Conservation (phyloP, 2,797 vertebrate species). For the Acipenser ruthenus region DNA sequence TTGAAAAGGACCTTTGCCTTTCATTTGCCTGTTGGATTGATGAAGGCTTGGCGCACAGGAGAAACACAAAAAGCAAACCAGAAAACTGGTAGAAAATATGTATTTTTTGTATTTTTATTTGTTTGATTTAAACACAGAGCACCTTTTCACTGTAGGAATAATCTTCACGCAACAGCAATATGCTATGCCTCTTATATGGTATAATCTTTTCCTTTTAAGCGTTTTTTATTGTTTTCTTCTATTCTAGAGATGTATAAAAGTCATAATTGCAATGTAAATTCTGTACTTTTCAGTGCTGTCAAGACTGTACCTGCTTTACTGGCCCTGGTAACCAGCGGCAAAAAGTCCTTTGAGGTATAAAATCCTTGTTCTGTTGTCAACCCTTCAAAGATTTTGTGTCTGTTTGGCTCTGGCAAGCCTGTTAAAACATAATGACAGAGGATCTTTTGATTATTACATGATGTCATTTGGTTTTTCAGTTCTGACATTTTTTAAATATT, state of each 20-base stretch:
- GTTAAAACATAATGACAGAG: conserved; percentile 24
- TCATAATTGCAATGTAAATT: conserved; percentile 9
- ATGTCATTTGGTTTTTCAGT: not conserved
- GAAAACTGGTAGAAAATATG: too few relatives aligned
- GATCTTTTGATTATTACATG: not conserved
- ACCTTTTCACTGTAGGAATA: not conserved
- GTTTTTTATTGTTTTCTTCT: conserved; percentile 9
- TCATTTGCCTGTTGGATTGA: too few relatives aligned
- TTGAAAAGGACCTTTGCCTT: too few relatives aligned
- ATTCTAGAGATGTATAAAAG: conserved; percentile 4
- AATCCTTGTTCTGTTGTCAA: conserved; percentile 76
- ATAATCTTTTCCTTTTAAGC: conserved; percentile 11
- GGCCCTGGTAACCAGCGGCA: conserved; percentile 79
- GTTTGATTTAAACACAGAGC: too few relatives aligned
- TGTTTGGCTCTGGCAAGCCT: conserved; percentile 88
- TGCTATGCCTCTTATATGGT: not conserved
- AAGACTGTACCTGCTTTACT: conserved; percentile 77
- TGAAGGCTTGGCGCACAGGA: too few relatives aligned
- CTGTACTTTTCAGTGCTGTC: conserved; percentile 10
- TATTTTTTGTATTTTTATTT: too few relatives aligned
- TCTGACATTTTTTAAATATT: not conserved
- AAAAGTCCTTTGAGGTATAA: conserved; percentile 90
- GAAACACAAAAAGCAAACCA: too few relatives aligned
- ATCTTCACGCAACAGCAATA: not conserved
- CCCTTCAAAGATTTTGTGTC: conserved; percentile 70